phyloP scores from a whole-genome alignment of 2,888 invertebrate genomes.

The Platynereis dumerilii region DNA sequence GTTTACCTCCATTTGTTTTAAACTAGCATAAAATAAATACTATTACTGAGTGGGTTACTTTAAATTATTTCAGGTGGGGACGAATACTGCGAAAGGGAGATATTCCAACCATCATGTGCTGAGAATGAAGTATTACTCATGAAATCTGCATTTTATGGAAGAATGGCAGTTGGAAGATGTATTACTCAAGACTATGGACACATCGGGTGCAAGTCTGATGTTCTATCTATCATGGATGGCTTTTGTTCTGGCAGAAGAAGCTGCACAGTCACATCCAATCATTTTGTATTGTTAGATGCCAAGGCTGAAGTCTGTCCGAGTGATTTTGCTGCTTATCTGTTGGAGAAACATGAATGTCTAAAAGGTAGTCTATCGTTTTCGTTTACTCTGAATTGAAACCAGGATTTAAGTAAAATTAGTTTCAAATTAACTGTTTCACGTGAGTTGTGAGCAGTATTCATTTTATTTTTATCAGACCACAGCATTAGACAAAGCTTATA shows the following conservation, averaged over 20 bases:
- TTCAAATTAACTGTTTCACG: no score
- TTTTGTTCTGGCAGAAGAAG: neutral
- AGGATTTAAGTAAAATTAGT: no score
- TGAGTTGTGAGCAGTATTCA: no score
- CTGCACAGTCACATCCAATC: neutral
- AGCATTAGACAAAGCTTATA: no score
- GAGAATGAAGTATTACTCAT: slow-evolving; percentile 31
- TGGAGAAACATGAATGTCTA: neutral
- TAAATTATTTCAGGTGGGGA: neutral
- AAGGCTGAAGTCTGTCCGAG: neutral
- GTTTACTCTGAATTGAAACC: no score
- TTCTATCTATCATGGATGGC: neutral
- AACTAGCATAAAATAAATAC: no score
- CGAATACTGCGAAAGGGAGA: slow-evolving; percentile 17
- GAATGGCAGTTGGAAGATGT: slow-evolving; percentile 31
- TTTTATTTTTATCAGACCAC: no score
- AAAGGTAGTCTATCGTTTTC: no score
- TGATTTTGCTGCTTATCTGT: neutral
- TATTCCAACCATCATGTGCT: slow-evolving; percentile 33
- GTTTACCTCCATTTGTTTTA: no score
- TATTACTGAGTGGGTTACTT: no score
- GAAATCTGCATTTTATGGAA: slow-evolving; percentile 30
- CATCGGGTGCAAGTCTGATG: neutral
- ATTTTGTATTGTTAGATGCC: neutral
- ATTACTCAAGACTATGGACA: slow-evolving; percentile 24